These are phyloP conservation scores for Crossoptilon crossoptilon DNA, from an alignment of 2,797 vertebrate genomes.

Conservation along the genomic window DNA sequence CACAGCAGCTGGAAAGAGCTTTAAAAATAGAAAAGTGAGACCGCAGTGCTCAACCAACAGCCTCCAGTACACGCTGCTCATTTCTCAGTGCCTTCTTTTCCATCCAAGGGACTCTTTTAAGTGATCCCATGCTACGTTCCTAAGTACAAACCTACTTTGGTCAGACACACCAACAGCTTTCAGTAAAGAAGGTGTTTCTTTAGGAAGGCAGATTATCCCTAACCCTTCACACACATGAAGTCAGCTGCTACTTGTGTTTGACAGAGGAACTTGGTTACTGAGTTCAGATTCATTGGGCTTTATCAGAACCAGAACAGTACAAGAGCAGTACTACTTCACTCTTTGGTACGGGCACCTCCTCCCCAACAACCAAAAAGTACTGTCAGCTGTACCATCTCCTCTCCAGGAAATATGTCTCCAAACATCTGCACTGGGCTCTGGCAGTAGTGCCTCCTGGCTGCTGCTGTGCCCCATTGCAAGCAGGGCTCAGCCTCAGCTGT, in stretches of 20 bases:
- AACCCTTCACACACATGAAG: rapidly evolving
- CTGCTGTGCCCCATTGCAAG: not conserved
- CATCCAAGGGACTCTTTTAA: not conserved
- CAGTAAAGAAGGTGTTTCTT: not conserved
- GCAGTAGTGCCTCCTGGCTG: not conserved
- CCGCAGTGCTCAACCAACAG: not conserved
- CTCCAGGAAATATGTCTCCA: not conserved
- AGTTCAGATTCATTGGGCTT: not conserved
- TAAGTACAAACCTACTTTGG: not conserved
- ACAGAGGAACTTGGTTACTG: not conserved
- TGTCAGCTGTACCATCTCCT: not conserved
- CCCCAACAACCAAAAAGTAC: not conserved
- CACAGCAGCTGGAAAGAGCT: not conserved
- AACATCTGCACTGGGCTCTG: not conserved
- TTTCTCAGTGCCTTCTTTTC: conserved; percentile 14
- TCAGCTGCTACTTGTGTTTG: not conserved
- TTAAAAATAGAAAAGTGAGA: conserved; percentile 51
- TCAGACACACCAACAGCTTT: not conserved
- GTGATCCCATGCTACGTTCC: not conserved
- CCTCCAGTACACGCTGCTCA: not conserved
- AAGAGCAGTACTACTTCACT: not conserved
- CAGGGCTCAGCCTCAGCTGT: not conserved
- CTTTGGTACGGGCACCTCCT: not conserved
- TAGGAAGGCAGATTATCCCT: not conserved
- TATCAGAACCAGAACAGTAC: not conserved